Percentiles rank a stretch among this genome's conserved stretches.
Conservation (phyloP, 2,888 invertebrate species). For the Heliconius erato region DNA sequence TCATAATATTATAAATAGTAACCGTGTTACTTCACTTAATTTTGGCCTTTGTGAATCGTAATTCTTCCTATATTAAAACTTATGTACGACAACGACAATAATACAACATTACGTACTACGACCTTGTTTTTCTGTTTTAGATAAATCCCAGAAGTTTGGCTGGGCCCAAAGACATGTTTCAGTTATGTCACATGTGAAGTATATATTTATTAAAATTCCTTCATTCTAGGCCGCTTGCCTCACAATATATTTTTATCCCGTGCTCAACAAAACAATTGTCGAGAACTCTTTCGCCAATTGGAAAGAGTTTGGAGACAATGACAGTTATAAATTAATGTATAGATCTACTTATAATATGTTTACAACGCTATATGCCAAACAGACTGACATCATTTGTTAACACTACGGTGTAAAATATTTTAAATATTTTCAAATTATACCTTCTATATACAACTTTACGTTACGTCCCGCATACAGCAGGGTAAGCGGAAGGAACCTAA, state of each 20-base stretch:
- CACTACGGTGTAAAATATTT: not conserved
- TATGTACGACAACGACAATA: constrained; percentile 18
- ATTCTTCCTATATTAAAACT: constrained; percentile 19
- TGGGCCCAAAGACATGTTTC: constrained; percentile 36
- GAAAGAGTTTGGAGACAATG: constrained; percentile 69
- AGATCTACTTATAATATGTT: constrained; percentile 61
- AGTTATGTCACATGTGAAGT: constrained; percentile 47
- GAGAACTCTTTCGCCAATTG: constrained; percentile 73
- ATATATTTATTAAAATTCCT: constrained; percentile 51
- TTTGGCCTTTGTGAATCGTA: constrained; percentile 2
- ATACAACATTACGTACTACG: constrained; percentile 18
- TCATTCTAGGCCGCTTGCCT: constrained; percentile 67
- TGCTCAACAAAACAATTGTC: constrained; percentile 69
- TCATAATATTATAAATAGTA: constrained; percentile 2
- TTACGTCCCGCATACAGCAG: no score
- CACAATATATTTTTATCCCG: constrained; percentile 69
- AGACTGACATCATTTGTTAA: constrained; percentile 7
- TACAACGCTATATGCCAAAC: constrained; percentile 46
- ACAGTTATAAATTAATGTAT: constrained; percentile 71
- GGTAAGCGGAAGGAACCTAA: no score
- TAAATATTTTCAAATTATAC: no score
- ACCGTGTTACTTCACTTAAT: not conserved
- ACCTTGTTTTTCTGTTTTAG: constrained; percentile 32
- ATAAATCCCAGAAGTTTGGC: constrained; percentile 39
- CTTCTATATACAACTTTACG: no score